Evolutionary conservation across 1,140 invertebrate genomes (phyloP).

Genomic region (Hycleus phaleratus): DNA sequence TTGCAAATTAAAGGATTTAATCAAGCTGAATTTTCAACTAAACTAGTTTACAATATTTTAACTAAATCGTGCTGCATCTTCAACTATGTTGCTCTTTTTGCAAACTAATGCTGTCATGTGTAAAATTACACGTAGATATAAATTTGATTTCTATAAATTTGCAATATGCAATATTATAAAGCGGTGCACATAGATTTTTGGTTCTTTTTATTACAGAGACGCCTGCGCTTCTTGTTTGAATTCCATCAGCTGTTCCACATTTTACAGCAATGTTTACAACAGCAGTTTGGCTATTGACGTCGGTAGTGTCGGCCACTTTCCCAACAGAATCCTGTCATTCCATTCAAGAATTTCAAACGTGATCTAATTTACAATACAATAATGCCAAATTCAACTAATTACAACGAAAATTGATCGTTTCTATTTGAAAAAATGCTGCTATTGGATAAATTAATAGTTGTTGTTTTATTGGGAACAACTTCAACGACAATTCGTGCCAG

Average conservation of each 20-base stretch:
- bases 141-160: too few species aligned
- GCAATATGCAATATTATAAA: too few species aligned
- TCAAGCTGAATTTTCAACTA: too few species aligned
- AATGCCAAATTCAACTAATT: not conserved
- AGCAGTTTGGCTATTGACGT: not conserved
- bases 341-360: not conserved
- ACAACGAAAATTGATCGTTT: not conserved
- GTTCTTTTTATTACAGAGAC: too few species aligned
- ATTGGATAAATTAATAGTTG: conserved; percentile 5
- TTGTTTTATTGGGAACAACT: conserved; percentile 4
- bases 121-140: too few species aligned
- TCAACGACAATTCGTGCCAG: conserved; percentile 1
- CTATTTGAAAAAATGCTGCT: not conserved
- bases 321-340: not conserved
- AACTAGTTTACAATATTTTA: too few species aligned
- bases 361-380: not conserved
- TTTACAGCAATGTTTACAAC: conserved; percentile 9
- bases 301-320: not conserved
- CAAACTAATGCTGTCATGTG: too few species aligned
- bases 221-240: too few species aligned
- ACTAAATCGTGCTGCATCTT: too few species aligned
- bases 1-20: too few species aligned
- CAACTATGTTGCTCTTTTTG: too few species aligned
- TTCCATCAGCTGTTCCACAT: conserved; percentile 7
- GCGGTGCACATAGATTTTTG: too few species aligned